These are phyloP conservation scores for Noctuana brunneofusca DNA, from an alignment of 2,888 invertebrate genomes.

Conservation along the genomic window DNA sequence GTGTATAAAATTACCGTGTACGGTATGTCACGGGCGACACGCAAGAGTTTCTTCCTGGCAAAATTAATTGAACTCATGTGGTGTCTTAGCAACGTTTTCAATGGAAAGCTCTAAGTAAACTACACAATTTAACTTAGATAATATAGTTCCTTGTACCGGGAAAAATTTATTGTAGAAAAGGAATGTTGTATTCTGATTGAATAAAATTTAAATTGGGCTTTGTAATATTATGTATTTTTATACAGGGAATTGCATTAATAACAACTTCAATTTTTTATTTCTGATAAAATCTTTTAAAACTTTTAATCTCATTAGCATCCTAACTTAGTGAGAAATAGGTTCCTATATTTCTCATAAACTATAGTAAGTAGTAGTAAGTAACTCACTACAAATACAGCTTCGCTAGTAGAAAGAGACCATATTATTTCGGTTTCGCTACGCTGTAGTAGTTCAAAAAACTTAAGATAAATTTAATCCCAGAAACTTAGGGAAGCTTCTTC, in stretches of 20 bases:
- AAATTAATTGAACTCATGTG: constrained; percentile 22
- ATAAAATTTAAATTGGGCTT: too few relatives aligned
- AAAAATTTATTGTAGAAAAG: too few relatives aligned
- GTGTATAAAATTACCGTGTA: constrained; percentile 48
- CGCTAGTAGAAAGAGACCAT: neutral
- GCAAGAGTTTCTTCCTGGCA: constrained; percentile 1
- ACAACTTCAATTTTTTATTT: too few relatives aligned
- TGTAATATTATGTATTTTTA: too few relatives aligned
- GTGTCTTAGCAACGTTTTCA: neutral
- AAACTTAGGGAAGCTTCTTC: constrained; percentile 15
- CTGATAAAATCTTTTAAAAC: too few relatives aligned
- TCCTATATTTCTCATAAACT: too few relatives aligned
- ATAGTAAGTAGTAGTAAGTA: too few relatives aligned
- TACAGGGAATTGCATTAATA: too few relatives aligned
- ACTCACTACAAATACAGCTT: neutral
- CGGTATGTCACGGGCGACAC: constrained; percentile 10
- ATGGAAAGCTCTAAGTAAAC: neutral
- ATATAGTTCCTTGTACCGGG: neutral
- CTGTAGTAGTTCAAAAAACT: constrained; percentile 5
- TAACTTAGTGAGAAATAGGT: too few relatives aligned
- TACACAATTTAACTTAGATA: neutral
- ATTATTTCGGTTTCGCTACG: neutral
- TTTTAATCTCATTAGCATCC: too few relatives aligned
- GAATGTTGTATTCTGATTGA: too few relatives aligned
- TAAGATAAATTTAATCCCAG: constrained; percentile 11